These are phyloP conservation scores for Atrichornis clamosus DNA, from an alignment of 2,113 vertebrate species.

Conservation along the genomic window DNA sequence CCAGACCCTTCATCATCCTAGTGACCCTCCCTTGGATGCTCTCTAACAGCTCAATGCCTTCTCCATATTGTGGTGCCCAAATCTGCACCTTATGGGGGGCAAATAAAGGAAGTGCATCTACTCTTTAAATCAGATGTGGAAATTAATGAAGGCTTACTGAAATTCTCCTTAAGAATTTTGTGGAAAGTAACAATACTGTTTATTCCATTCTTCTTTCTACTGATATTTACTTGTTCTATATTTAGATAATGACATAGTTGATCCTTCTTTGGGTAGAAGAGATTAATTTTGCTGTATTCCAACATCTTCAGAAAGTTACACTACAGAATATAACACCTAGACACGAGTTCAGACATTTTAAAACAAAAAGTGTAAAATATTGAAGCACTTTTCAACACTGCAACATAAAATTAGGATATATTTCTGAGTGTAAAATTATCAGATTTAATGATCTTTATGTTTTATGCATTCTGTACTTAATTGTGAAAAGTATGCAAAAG, in stretches of 20 bases:
- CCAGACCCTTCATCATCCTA: background rate
- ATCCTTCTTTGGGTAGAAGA: background rate
- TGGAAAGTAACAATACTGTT: background rate
- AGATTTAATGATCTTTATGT: background rate
- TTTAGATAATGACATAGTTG: background rate
- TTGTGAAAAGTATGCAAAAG: background rate
- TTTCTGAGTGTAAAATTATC: background rate
- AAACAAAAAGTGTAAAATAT: background rate
- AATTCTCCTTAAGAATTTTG: background rate
- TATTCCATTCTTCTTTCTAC: background rate
- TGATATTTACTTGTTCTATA: background rate
- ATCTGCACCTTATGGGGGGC: background rate
- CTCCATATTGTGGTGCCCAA: background rate
- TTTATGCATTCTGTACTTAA: background rate
- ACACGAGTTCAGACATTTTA: background rate
- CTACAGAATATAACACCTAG: background rate
- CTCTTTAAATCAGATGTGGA: background rate
- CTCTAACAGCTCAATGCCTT: background rate
- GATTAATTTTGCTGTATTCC: background rate
- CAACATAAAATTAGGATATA: background rate
- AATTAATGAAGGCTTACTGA: background rate
- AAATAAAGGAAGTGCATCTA: background rate
- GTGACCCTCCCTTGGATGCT: background rate
- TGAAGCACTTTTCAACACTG: accelerated
- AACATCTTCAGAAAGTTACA: background rate